Evolutionary conservation across 2,113 vertebrate species (phyloP), one percentile per base, ranked within the genome.

Genomic region (Actenoides hombroni): DNA sequence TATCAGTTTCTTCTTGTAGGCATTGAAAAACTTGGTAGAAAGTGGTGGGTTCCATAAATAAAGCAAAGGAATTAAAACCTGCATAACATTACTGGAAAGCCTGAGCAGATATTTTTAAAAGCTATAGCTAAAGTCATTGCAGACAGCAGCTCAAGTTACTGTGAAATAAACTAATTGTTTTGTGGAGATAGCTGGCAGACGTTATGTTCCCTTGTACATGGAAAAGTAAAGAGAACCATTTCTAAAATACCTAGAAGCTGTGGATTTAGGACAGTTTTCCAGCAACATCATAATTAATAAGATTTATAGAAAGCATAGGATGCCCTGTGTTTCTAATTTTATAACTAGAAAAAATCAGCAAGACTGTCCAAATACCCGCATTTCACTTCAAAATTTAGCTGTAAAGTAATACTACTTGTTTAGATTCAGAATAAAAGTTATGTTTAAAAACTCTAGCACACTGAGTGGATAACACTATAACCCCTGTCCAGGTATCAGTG

Each of bases 241-340:
- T 79, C 40, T 49, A 35, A 86, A 89, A 90, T 79, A 68, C 42
- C 24, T 80, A 74, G 82, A 96, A 81, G 29, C n/a, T 57, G 56
- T 74, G 90, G 86, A 42, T 51, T 77, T 70, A 40, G 44, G 82
- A 93, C 97, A 96, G 83, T 77, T 97, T 95, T 86, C 94, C 94
- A 93, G 63, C 5, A 78, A 56, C 84, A 90, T 92, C 33, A 33
- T 81, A 95, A 93, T 42, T 89, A 92, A n/a, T 37, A 67, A 92
- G 39, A 67, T 94, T 97, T 96, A 88, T 74, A 80, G 83, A 92
- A 96, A 92, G n/a, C 48, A 83, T 88, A 92, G 13, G 28, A 57
- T 63, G 25, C 44, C 63, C 80, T 65, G 10, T 53, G 56, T 80
- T 93, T 97, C 95, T 95, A 90, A 93, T 91, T 95, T 51, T 95